Evolutionary conservation across 2,888 invertebrate species (phyloP).

Genomic region (Achlya flavicornis): DNA sequence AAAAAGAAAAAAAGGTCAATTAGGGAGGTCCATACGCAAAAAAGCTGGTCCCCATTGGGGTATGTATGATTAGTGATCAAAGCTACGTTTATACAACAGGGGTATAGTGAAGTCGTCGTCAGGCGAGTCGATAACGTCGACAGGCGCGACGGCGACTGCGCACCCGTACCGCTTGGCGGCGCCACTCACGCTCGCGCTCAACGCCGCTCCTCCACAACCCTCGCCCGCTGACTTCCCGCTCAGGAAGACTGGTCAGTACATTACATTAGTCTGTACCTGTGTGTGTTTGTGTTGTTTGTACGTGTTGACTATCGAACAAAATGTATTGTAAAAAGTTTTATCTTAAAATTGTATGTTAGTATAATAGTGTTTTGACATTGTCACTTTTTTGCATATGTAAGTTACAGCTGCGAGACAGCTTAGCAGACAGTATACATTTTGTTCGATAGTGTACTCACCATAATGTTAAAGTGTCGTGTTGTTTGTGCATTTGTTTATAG

Average conservation of each 20-base stretch:
- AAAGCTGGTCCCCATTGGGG: no score
- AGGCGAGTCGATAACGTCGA: slow-evolving; percentile 85
- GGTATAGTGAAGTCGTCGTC: slow-evolving; percentile 87
- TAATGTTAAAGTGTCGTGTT: slow-evolving; percentile 12
- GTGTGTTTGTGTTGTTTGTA: neutral
- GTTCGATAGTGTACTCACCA: slow-evolving; percentile 7
- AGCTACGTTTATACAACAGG: slow-evolving; percentile 53
- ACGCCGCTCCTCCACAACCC: slow-evolving; percentile 64
- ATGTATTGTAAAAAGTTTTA: neutral
- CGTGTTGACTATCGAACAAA: neutral
- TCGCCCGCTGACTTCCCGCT: slow-evolving; percentile 92
- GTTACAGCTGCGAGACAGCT: no score
- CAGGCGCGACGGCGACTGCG: slow-evolving; percentile 80
- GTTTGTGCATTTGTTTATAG: slow-evolving; percentile 3
- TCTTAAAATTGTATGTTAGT: no score
- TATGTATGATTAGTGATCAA: no score
- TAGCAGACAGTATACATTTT: neutral
- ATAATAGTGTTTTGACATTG: no score
- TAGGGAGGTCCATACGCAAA: no score
- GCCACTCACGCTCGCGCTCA: slow-evolving; percentile 73
- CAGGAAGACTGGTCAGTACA: slow-evolving; percentile 93
- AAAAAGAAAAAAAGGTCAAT: no score
- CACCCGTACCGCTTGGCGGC: slow-evolving; percentile 89
- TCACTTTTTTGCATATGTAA: no score
- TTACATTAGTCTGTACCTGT: neutral